These are phyloP conservation scores for Tachina lurida DNA, from an alignment of 2,888 invertebrate genomes.

Conservation along the genomic window DNA sequence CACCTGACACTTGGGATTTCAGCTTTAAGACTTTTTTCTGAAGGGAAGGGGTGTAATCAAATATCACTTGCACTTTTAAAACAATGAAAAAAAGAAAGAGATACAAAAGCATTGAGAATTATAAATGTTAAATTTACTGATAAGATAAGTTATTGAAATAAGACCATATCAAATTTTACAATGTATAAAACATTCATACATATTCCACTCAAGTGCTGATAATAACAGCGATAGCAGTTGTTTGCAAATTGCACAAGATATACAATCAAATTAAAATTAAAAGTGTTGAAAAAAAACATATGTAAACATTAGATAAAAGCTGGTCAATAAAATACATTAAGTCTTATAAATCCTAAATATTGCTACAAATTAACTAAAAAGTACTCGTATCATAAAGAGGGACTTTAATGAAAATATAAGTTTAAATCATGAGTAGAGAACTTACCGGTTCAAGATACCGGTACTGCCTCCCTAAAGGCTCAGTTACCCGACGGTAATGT, in stretches of 20 bases:
- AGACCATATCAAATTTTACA: not conserved
- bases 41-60: not conserved
- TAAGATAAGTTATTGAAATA: slow-evolving; percentile 34
- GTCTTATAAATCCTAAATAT: not conserved
- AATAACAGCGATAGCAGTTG: slow-evolving; percentile 8
- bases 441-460: no score
- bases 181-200: not conserved
- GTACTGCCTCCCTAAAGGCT: no score
- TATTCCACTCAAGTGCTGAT: not conserved
- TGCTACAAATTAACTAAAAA: not conserved
- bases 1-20: no score
- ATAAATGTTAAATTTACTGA: slow-evolving; percentile 15
- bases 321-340: not conserved
- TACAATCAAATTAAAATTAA: slow-evolving; percentile 3
- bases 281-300: not conserved
- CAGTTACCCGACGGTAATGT: no score
- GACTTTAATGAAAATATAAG: not conserved
- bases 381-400: not conserved
- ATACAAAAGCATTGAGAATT: not conserved
- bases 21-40: no score
- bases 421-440: not conserved
- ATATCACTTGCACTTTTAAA: slow-evolving; percentile 34
- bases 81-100: slow-evolving; percentile 22
- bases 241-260: not conserved
- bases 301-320: not conserved